phyloP scores from a whole-genome alignment of 2,113 vertebrate genomes.

The Suncus etruscus region DNA sequence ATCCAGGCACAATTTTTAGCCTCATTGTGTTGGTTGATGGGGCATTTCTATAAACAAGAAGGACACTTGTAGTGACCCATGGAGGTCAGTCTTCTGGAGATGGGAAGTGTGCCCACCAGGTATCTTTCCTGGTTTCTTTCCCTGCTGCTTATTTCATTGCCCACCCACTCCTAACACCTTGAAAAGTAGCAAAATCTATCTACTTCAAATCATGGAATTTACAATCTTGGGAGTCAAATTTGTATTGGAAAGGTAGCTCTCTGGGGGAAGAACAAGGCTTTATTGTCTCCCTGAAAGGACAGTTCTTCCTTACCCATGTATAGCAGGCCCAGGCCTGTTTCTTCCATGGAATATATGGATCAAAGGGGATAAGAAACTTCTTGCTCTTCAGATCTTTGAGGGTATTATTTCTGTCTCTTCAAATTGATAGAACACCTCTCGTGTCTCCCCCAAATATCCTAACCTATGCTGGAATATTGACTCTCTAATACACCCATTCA shows the following conservation, averaged over 20 bases:
- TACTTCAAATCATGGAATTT: not conserved
- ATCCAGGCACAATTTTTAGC: not conserved
- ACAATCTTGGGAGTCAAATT: not conserved
- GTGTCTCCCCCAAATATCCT: not conserved
- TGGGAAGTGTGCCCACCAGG: fast-evolving
- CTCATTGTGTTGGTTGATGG: not conserved
- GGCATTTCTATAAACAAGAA: not conserved
- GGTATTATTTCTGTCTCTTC: not conserved
- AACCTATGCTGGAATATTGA: not conserved
- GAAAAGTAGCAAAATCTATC: not conserved
- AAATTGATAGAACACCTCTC: not conserved
- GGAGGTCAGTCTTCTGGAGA: not conserved
- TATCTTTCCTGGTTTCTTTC: not conserved
- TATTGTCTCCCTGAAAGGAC: not conserved
- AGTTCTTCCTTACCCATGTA: not conserved
- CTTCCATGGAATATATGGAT: not conserved
- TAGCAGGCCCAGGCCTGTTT: conserved; percentile 34
- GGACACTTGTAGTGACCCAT: not conserved
- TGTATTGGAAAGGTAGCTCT: not conserved
- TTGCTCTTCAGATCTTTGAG: not conserved
- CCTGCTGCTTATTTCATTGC: not conserved
- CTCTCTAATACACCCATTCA: not conserved
- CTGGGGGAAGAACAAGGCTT: not conserved
- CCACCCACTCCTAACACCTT: not conserved
- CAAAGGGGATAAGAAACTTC: not conserved